Conservation (phyloP, 1,140 invertebrate species). For the Brachionus manjavacas region DNA sequence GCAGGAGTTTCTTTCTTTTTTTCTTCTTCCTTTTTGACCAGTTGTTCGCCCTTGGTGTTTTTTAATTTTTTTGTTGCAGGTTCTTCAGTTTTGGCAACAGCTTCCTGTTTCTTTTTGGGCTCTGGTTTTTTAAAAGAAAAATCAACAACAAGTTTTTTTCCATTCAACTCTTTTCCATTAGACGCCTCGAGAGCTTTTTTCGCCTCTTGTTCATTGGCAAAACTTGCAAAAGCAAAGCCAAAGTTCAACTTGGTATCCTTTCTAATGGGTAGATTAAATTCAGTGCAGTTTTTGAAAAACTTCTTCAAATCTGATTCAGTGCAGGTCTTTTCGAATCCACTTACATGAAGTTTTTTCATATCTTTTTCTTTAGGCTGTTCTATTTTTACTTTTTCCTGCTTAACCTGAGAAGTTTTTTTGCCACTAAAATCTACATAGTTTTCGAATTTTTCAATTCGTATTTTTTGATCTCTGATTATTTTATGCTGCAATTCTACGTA, state of each 20-base stretch:
- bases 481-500: conserved; percentile 49
- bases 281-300: background rate
- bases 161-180: conserved; percentile 27
- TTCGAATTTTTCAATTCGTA: conserved; percentile 44
- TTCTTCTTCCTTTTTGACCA: conserved; percentile 1
- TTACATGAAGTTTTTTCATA: background rate
- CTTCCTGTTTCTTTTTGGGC: background rate
- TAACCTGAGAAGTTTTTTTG: conserved; percentile 3
- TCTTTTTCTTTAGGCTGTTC: conserved; percentile 10
- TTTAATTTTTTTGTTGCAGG: conserved; percentile 30
- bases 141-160: background rate
- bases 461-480: conserved; percentile 48
- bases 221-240: conserved; percentile 21
- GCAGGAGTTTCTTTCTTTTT: conserved; percentile 22
- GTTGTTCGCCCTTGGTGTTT: background rate
- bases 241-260: conserved; percentile 25
- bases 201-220: background rate
- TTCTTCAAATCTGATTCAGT: conserved; percentile 30
- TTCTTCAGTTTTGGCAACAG: background rate
- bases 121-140: conserved; percentile 15
- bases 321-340: background rate
- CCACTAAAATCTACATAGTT: conserved; percentile 45
- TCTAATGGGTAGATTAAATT: conserved; percentile 20
- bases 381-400: background rate
- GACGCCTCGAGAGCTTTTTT: background rate